These are phyloP conservation scores for Trematocara unimaculatum DNA, from an alignment of 2,113 vertebrate genomes.

Conservation along the genomic window DNA sequence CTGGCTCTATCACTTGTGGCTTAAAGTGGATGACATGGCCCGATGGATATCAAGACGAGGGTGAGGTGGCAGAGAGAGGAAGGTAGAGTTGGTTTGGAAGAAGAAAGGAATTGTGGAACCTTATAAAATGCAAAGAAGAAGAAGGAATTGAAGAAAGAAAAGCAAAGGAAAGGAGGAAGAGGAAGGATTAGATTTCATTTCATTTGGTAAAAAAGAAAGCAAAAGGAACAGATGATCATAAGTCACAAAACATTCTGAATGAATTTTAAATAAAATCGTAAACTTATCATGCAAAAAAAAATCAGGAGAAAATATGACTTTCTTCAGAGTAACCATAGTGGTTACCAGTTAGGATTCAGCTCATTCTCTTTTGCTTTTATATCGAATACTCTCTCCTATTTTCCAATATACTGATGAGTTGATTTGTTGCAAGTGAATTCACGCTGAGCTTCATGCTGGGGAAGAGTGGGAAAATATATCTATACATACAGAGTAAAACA, in stretches of 20 bases:
- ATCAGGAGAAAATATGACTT: neutral
- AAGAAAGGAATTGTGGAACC: neutral
- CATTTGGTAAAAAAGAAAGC: neutral
- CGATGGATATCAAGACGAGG: neutral
- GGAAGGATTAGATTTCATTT: neutral
- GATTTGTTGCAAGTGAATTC: constrained; percentile 13
- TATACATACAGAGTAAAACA: constrained; percentile 4
- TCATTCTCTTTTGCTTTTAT: neutral
- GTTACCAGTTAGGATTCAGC: neutral
- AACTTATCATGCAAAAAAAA: neutral
- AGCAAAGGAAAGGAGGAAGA: neutral
- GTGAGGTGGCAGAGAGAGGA: neutral
- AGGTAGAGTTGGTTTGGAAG: neutral
- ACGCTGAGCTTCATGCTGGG: constrained; percentile 38
- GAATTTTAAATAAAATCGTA: neutral
- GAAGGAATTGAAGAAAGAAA: neutral
- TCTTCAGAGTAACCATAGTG: neutral
- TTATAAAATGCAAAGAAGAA: neutral
- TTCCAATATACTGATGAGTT: neutral
- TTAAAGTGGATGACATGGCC: neutral
- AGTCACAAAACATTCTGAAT: neutral
- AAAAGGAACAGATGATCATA: neutral
- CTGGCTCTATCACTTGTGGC: neutral
- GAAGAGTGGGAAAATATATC: neutral
- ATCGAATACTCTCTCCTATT: neutral